Evolutionary conservation across 1,140 invertebrate genomes (phyloP).

Genomic region (Drosophila busckii): DNA sequence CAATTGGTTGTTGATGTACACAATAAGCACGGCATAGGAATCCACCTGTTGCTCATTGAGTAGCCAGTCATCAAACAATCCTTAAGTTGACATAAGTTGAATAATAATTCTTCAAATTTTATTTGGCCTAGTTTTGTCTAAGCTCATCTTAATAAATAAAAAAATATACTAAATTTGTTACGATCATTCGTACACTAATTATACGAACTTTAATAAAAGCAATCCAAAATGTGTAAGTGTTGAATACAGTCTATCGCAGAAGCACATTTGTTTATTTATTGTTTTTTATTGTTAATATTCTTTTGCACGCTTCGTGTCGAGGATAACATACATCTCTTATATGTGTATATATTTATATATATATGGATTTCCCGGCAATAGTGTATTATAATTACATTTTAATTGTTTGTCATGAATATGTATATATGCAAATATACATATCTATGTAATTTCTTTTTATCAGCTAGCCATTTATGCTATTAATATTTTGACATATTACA

Average conservation of each 20-base stretch:
- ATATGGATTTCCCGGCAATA: slow-evolving; percentile 32
- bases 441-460: slow-evolving; percentile 47
- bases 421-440: slow-evolving; percentile 15
- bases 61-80: too few relatives aligned
- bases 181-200: neutral
- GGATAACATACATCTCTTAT: slow-evolving; percentile 51
- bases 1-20: too few relatives aligned
- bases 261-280: slow-evolving; percentile 52
- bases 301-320: too few relatives aligned
- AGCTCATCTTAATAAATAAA: neutral
- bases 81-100: too few relatives aligned
- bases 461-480: slow-evolving; percentile 43
- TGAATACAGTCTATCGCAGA: slow-evolving; percentile 31
- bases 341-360: slow-evolving; percentile 19
- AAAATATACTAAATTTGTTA: too few relatives aligned
- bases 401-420: slow-evolving; percentile 2
- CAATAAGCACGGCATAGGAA: too few relatives aligned
- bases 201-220: too few relatives aligned
- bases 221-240: slow-evolving; percentile 2
- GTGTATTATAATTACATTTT: neutral
- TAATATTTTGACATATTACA: slow-evolving; percentile 41
- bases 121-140: neutral
- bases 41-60: too few relatives aligned
- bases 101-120: neutral
- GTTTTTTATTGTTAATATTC: slow-evolving; percentile 35